phyloP scores from a whole-genome alignment of 2,113 vertebrate genomes.

The Lophotis ruficrista region DNA sequence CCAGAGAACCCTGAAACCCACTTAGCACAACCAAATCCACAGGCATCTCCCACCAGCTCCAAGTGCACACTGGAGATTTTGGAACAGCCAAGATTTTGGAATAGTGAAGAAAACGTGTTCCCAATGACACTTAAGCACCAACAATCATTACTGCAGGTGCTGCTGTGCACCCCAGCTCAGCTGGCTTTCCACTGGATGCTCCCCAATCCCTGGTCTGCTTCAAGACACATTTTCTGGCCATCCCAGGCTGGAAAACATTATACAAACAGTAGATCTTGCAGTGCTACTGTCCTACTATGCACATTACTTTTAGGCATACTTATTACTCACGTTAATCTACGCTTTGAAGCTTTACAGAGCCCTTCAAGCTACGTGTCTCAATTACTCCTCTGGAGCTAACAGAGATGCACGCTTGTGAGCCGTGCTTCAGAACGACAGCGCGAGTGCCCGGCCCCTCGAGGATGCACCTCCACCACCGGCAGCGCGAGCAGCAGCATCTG shows the following conservation, averaged over 20 bases:
- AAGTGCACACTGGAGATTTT: neutral
- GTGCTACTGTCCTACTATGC: neutral
- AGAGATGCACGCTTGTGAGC: neutral
- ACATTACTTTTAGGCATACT: neutral
- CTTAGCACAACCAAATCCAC: neutral
- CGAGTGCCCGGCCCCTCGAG: rapidly evolving
- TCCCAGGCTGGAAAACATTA: neutral
- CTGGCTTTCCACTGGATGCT: neutral
- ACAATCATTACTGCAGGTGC: neutral
- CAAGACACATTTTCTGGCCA: neutral
- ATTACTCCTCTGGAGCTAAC: neutral
- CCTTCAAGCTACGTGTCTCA: neutral
- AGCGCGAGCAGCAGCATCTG: neutral
- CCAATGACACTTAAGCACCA: neutral
- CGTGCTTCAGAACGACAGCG: neutral
- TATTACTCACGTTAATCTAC: neutral
- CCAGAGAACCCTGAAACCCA: neutral
- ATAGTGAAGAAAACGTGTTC: neutral
- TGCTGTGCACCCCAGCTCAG: neutral
- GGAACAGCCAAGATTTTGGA: neutral
- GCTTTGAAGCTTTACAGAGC: neutral
- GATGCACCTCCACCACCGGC: neutral
- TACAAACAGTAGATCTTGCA: neutral
- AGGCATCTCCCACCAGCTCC: neutral
- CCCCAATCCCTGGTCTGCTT: neutral